These are phyloP conservation scores for Drosophila watanabei DNA, from an alignment of 1,140 invertebrate genomes.

Conservation along the genomic window DNA sequence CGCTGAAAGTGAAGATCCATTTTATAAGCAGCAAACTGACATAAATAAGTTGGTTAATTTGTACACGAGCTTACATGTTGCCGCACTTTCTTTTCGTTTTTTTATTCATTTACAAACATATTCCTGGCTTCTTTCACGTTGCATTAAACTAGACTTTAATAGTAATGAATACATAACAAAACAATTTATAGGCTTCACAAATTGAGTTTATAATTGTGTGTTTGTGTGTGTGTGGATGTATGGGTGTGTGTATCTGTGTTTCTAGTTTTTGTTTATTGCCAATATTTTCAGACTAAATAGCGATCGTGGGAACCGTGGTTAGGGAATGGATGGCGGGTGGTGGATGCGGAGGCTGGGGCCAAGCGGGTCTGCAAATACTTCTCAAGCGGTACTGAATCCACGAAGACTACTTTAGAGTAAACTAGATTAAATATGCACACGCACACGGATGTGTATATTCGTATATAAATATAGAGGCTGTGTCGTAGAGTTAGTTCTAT, in stretches of 20 bases:
- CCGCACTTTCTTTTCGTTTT: slow-evolving; percentile 11
- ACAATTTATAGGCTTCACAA: slow-evolving; percentile 66
- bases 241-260: slow-evolving; percentile 9
- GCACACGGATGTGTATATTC: slow-evolving; percentile 51
- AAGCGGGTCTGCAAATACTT: slow-evolving; percentile 72
- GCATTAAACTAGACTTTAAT: slow-evolving; percentile 67
- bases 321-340: slow-evolving; percentile 27
- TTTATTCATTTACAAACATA: slow-evolving; percentile 79
- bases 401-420: slow-evolving; percentile 64
- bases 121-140: slow-evolving; percentile 37
- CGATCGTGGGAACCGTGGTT: slow-evolving; percentile 16
- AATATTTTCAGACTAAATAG: slow-evolving; percentile 62
- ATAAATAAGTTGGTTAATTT: slow-evolving; percentile 44
- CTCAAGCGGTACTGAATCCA: slow-evolving; percentile 54
- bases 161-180: slow-evolving; percentile 79
- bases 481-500: slow-evolving; percentile 71
- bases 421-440: slow-evolving; percentile 71
- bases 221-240: slow-evolving; percentile 7
- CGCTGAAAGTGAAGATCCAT: slow-evolving; percentile 29
- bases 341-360: neutral
- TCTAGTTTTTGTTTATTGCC: slow-evolving; percentile 51
- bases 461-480: slow-evolving; percentile 70
- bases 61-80: slow-evolving; percentile 56
- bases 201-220: slow-evolving; percentile 55
- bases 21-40: slow-evolving; percentile 18